Percentiles rank a stretch among this genome's conserved stretches.
Conservation (phyloP, 2,113 vertebrate species). For the Salminus brasiliensis region DNA sequence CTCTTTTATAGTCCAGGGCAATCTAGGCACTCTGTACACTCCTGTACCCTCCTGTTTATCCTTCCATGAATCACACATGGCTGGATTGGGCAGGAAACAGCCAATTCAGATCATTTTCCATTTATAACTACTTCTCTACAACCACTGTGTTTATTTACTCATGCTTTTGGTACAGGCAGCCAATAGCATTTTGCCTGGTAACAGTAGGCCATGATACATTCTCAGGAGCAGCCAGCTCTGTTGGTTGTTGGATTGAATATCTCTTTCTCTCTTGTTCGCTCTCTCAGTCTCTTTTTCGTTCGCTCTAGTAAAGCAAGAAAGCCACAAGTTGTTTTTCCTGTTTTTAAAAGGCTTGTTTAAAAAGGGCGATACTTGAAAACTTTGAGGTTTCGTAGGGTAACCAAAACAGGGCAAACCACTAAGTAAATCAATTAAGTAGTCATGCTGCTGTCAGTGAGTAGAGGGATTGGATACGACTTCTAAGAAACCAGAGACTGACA, state of each 20-base stretch:
- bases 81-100: constrained; percentile 40
- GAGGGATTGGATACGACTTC: neutral
- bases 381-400: constrained; percentile 48
- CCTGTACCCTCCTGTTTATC: constrained; percentile 20
- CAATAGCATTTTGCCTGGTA: constrained; percentile 42
- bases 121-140: constrained; percentile 66
- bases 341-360: constrained; percentile 44
- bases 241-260: constrained; percentile 62
- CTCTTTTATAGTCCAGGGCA: neutral
- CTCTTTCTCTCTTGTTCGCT: constrained; percentile 30
- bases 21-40: constrained; percentile 7
- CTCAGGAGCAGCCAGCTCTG: constrained; percentile 55
- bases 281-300: neutral
- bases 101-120: constrained; percentile 68
- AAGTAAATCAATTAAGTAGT: constrained; percentile 33
- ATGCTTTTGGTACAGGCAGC: constrained; percentile 61
- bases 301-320: constrained; percentile 51
- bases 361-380: constrained; percentile 38
- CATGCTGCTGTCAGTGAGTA: constrained; percentile 35
- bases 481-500: constrained; percentile 22
- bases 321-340: constrained; percentile 49
- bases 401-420: constrained; percentile 41
- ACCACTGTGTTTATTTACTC: constrained; percentile 64
- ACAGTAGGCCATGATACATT: constrained; percentile 54
- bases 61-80: constrained; percentile 4